A percentile compares a stretch with the other conserved stretches of the same genome.
phyloP scores from a whole-genome alignment of 2,888 invertebrate genomes.

The Lasius platythorax region DNA sequence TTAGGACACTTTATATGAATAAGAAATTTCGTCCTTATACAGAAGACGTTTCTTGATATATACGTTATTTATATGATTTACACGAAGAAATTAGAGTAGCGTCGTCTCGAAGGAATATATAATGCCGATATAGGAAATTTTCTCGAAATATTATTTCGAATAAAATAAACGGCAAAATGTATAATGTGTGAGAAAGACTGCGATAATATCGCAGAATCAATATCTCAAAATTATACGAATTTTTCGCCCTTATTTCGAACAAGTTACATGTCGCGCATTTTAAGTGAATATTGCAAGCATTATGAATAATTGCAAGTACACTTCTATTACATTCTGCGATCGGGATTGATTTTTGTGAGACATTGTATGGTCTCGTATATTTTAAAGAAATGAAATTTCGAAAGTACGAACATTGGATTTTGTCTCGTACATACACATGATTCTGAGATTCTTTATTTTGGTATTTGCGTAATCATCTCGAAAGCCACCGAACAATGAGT shows the following conservation, averaged over 20 bases:
- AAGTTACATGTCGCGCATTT: not conserved
- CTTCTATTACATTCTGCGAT: not conserved
- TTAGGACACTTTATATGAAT: not conserved
- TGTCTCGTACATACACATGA: not conserved
- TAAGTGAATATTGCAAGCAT: not conserved
- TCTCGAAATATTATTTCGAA: not conserved
- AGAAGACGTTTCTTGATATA: not conserved
- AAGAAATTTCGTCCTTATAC: conserved; percentile 3
- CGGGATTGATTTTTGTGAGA: not conserved
- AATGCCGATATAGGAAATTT: not conserved
- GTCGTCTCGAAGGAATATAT: not conserved
- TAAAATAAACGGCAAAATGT: not conserved
- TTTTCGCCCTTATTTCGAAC: not conserved
- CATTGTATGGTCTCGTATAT: not conserved
- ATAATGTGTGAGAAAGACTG: not conserved
- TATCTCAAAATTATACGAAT: not conserved
- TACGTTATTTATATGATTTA: not conserved
- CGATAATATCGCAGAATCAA: not conserved
- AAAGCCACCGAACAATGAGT: conserved; percentile 25
- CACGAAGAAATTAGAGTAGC: not conserved
- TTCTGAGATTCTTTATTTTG: not conserved
- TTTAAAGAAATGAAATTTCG: not conserved
- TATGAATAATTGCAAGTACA: not conserved
- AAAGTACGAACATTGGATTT: not conserved
- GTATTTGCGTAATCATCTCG: not conserved